Evolutionary conservation across 2,113 vertebrate species (phyloP).

Genomic region (Globicephala melas): DNA sequence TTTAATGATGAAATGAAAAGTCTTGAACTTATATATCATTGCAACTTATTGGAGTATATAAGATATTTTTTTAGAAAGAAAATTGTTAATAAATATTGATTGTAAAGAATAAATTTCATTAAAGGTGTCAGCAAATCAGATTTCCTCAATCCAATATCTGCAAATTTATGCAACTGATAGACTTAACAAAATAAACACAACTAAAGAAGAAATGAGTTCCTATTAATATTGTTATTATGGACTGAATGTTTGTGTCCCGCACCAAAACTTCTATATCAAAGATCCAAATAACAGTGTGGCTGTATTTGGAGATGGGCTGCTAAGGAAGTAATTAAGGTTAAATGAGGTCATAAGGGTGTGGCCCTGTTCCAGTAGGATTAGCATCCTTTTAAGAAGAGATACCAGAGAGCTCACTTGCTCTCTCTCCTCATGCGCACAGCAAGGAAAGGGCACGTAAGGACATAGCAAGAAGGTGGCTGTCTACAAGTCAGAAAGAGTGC

Average conservation of each 20-base stretch:
- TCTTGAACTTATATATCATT: background rate
- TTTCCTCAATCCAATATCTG: background rate
- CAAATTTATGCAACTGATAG: background rate
- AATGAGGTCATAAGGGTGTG: background rate
- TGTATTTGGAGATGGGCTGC: background rate
- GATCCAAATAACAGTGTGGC: background rate
- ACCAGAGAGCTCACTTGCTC: background rate
- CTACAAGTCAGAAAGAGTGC: background rate
- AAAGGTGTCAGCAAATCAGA: background rate
- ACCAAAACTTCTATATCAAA: background rate
- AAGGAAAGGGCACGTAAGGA: background rate
- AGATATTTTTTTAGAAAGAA: background rate
- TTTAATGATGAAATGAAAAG: conserved; percentile 10
- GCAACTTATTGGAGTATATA: background rate
- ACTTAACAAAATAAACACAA: background rate
- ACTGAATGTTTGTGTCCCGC: background rate
- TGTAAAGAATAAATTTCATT: background rate
- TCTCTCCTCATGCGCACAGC: background rate
- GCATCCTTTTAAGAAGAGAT: background rate
- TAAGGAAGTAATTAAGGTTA: background rate
- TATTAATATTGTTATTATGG: background rate
- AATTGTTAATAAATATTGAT: background rate
- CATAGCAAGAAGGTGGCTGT: background rate
- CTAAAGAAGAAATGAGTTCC: background rate
- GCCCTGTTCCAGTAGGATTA: background rate